Evolutionary conservation across 1,140 invertebrate genomes (phyloP).

Genomic region (Brachionus angularis): DNA sequence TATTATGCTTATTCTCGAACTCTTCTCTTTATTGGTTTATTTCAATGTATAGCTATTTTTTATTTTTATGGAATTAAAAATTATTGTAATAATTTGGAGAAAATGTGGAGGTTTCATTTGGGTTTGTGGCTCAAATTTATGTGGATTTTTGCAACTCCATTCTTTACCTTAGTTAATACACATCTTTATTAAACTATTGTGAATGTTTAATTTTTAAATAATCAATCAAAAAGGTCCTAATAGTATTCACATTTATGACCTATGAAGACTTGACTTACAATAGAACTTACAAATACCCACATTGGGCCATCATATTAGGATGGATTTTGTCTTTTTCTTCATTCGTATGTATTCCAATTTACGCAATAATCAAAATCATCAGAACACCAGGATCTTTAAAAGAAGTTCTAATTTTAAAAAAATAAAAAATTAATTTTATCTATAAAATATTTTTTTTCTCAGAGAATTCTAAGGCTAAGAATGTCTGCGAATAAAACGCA

Average conservation of each 20-base stretch:
- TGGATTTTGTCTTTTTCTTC: conserved; percentile 51
- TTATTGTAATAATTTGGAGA: conserved; percentile 41
- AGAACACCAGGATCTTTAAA: conserved; percentile 47
- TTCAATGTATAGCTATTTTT: conserved; percentile 69
- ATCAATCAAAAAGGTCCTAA: conserved; percentile 64
- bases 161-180: conserved; percentile 62
- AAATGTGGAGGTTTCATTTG: conserved; percentile 23
- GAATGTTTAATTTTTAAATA: not conserved
- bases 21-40: conserved; percentile 68
- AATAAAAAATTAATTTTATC: not conserved
- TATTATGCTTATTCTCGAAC: conserved; percentile 67
- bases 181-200: not conserved
- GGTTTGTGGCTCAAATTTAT: conserved; percentile 61
- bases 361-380: conserved; percentile 47
- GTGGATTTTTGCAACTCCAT: conserved; percentile 71
- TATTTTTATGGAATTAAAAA: conserved; percentile 67
- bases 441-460: not conserved
- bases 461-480: not conserved
- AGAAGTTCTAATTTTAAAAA: conserved; percentile 39
- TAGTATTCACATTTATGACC: conserved; percentile 77
- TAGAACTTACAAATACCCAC: conserved; percentile 48
- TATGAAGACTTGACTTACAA: conserved; percentile 61
- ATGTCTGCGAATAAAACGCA: not conserved
- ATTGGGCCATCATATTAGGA: conserved; percentile 51
- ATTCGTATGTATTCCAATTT: conserved; percentile 49